Evolutionary conservation across 2,113 vertebrate species (phyloP), one percentile per base, ranked within the genome.

Genomic region (Cochlearius cochlearius): DNA sequence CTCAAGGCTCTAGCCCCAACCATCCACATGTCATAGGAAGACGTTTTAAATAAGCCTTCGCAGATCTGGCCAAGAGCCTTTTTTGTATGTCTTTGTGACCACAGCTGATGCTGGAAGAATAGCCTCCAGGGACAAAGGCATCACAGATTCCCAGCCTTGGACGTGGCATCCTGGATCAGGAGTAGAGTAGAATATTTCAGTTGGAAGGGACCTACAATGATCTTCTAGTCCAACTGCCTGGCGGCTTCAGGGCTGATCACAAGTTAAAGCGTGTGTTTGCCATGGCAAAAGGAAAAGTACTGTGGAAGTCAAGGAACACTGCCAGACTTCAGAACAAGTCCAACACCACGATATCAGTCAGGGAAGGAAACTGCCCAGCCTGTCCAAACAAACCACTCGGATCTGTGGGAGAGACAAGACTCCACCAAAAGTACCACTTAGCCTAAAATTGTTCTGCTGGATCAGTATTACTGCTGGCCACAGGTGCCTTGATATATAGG

Each of bases 361-460:
- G 41, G 6, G 27, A 47, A 75, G 32, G 18, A 63, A 90, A 73
- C 30, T 67, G 18, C 22, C 55, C 41, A 47, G 25, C 25, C 19
- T 59, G 9, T n/a, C 26, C 3, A 1, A 50, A 71, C 0, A 6
- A 79, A 39, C 2, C 30, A 30, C 26, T 63, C 47, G 12, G 30
- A 55, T 43, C 2, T 4, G 0, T 47, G 1, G 0, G 47, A 63
- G 41, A 47, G 19, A 36, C 1, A 7, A 53, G 22, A 52, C 9
- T 69, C 32, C 50, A 78, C 13, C 34, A 72, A 32, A 86, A 90
- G 34, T 21, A 21, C 6, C 34, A 12, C 1, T 2, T 25, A 32
- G 34, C 39, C 68, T 50, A n/a, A 69, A 87, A 56, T 13, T 6
- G 21, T n/a, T 89, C 26, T 53, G 27, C 56, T 64, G 56, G 11